Evolutionary conservation across 2,113 vertebrate species (phyloP), one percentile per base, ranked within the genome.

Genomic region (Vombatus ursinus): DNA sequence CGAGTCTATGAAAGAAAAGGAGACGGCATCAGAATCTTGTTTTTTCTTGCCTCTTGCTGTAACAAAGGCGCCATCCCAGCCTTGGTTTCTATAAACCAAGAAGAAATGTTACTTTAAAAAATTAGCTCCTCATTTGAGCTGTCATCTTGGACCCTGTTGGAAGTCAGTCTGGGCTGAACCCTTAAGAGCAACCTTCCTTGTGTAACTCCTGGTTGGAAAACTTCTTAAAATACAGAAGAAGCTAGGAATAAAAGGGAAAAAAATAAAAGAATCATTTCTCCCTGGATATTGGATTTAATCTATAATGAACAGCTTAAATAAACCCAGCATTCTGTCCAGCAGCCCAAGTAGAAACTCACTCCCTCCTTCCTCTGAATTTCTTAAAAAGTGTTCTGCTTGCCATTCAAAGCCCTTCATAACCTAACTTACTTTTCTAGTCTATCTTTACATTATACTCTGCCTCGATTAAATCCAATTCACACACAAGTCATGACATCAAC

Each of bases 281-380:
- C 22, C 37, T 84, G 16, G n/a, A 44, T 44, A 44, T 90, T 77
- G 50, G 24, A 52, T 9, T 54, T 90, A 94, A 92, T 7, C 37
- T 31, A 68, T 8, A 19, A 48, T 91, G 89, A 92, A 53, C 48
- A 16, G 3, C 61, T 93, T 84, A 90, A 95, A 97, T 96, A 92
- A 92, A 49, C 23, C 89, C 44, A 37, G 16, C 37, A 3, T 93
- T 68, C 89, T 90, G 31, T 52, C 93, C 94, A 93, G 28, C 23
- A 54, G 19, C 37, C n/a, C n/a, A n/a, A n/a, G n/a, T n/a, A n/a
- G n/a, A n/a, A n/a, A n/a, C n/a, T 68, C 0, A 2, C 50, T 92
- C 44, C 22, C 90, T 19, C 47, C 31, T 53, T 92, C 52, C 61
- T 95, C 91, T n/a, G 90, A 94, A n/a, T 48, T 57, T 53, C 52